Evolutionary conservation across 2,797 vertebrate species (phyloP).

Genomic region (Ctenochaetus hawaiiensis): DNA sequence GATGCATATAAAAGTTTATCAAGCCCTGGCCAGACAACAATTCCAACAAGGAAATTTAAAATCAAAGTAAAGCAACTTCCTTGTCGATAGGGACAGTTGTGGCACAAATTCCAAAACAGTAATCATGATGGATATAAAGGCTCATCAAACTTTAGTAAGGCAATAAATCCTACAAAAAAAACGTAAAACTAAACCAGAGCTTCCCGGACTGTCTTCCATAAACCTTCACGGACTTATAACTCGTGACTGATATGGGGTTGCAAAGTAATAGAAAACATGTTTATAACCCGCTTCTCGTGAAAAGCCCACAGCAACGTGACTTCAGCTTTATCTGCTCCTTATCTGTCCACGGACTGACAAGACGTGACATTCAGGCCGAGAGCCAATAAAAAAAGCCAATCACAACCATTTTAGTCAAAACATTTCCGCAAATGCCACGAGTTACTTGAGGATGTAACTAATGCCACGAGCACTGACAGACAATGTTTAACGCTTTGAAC

Average conservation of each 20-base stretch:
- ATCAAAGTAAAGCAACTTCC: too few relatives aligned
- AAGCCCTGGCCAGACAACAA: not conserved
- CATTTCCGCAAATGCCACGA: constrained; percentile 24
- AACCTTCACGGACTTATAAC: not conserved
- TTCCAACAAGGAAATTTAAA: not conserved
- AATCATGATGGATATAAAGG: accelerated
- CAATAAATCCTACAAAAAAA: not conserved
- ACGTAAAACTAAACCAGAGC: not conserved
- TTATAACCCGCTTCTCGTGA: constrained; percentile 33
- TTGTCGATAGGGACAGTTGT: too few relatives aligned
- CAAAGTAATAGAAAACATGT: constrained; percentile 56
- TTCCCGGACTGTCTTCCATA: constrained; percentile 22
- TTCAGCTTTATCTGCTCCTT: not conserved
- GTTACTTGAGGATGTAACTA: not conserved
- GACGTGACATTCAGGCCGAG: constrained; percentile 23
- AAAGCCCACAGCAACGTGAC: not conserved
- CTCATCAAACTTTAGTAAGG: constrained; percentile 9
- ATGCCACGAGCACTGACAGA: not conserved
- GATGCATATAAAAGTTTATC: not conserved
- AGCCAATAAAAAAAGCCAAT: constrained; percentile 3
- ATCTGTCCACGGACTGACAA: not conserved
- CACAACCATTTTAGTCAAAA: constrained; percentile 1
- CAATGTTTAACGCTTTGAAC: not conserved
- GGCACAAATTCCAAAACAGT: not conserved
- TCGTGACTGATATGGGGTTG: constrained; percentile 16